phyloP scores from a whole-genome alignment of 1,140 invertebrate species.

The Oedothorax gibbosus region DNA sequence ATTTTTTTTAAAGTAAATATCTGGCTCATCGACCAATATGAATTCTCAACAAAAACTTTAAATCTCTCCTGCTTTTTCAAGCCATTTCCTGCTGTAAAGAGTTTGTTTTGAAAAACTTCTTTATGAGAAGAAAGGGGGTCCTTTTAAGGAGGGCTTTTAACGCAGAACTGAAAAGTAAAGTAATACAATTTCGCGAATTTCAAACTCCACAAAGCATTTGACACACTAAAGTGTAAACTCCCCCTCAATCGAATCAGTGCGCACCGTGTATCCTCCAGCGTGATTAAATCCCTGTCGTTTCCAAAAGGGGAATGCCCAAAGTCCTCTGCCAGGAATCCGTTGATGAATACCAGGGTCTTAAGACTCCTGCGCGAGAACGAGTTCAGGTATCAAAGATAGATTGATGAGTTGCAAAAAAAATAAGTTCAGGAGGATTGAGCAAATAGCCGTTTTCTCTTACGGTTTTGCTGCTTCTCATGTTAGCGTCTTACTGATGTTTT shows the following conservation, averaged over 20 bases:
- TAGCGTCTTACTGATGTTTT: conserved; percentile 56
- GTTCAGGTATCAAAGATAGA: conserved; percentile 56
- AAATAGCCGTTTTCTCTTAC: conserved; percentile 55
- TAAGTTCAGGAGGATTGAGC: conserved; percentile 49
- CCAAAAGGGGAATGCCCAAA: conserved; percentile 42
- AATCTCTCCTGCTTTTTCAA: too few species aligned
- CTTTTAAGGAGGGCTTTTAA: conserved; percentile 10
- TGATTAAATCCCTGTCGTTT: conserved; percentile 28
- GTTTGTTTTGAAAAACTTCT: too few species aligned
- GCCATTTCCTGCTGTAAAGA: too few species aligned
- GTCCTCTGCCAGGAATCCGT: conserved; percentile 36
- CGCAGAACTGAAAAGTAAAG: conserved; percentile 12
- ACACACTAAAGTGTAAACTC: conserved; percentile 16
- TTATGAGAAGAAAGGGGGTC: too few species aligned
- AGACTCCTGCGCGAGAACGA: conserved; percentile 19
- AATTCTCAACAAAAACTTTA: too few species aligned
- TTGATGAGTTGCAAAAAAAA: conserved; percentile 55
- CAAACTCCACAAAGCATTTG: conserved; percentile 14
- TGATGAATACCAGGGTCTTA: conserved; percentile 52
- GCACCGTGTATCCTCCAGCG: conserved; percentile 5
- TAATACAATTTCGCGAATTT: conserved; percentile 28
- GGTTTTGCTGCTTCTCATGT: conserved; percentile 26
- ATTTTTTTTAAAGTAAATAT: too few species aligned
- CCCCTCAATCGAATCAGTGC: conserved; percentile 5
- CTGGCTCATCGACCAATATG: too few species aligned